A percentile compares a stretch with the other conserved stretches of the same genome.
phyloP scores from a whole-genome alignment of 1,140 invertebrate genomes.

The Meloidogyne hapla region DNA sequence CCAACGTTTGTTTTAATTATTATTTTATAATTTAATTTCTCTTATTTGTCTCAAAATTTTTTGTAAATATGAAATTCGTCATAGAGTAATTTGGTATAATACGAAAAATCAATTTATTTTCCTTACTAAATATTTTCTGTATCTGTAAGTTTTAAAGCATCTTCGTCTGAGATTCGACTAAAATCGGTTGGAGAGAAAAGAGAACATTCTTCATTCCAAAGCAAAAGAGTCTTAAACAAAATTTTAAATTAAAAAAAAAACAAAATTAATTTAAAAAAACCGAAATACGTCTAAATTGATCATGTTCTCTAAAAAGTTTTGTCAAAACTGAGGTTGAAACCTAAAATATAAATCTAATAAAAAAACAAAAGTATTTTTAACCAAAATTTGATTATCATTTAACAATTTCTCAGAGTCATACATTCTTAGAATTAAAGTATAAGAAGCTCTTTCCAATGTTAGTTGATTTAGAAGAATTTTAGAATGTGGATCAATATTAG shows the following conservation, averaged over 20 bases:
- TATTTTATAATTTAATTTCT: background rate
- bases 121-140: constrained; percentile 24
- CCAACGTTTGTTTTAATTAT: constrained; percentile 51
- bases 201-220: constrained; percentile 41
- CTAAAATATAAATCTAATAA: constrained; percentile 27
- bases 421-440: constrained; percentile 37
- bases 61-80: too few relatives aligned
- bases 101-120: too few relatives aligned
- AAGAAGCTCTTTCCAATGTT: constrained; percentile 31
- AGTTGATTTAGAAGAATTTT: constrained; percentile 26
- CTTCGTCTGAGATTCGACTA: constrained; percentile 17
- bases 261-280: constrained; percentile 12
- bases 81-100: too few relatives aligned
- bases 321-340: constrained; percentile 31
- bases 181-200: constrained; percentile 23
- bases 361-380: constrained; percentile 10
- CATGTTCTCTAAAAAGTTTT: constrained; percentile 34
- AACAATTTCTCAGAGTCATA: constrained; percentile 26
- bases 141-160: background rate
- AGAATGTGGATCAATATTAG: constrained; percentile 29
- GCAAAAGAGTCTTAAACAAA: constrained; percentile 33
- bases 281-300: constrained; percentile 35
- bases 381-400: constrained; percentile 15
- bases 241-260: constrained; percentile 4
- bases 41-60: too few relatives aligned